Evolutionary conservation across 2,113 vertebrate genomes (phyloP), one percentile per base, ranked within the genome.

Genomic region (Hymenochirus boettgeri): DNA sequence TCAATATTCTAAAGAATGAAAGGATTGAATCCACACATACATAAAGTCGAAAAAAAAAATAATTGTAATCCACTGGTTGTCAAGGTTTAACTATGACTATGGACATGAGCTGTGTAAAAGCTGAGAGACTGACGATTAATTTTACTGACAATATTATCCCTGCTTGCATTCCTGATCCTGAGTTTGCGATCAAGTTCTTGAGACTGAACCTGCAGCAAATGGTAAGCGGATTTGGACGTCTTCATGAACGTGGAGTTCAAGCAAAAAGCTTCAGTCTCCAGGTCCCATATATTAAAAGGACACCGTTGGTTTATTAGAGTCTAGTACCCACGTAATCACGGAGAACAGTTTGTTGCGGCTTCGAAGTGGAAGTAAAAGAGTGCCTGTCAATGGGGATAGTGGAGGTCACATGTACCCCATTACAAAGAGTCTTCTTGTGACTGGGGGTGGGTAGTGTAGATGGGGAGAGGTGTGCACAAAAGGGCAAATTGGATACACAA

Each of bases 401-500:
- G 96, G 0, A 94, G 96, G 0, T 95, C 96, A 0, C 96, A 99
- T 0, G 92, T 99, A 62, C 98, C 96, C 0, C 71, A 19, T 1
- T 96, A 87, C 35, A 75, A 46, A 29, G 31, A 74, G 60, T 96
- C 93, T 2, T 89, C 98, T 91, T 2, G 62, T 95, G 57, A 97
- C 96, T 0, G 96, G 96, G 1, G 79, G n/a, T n/a, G n/a, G n/a
- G n/a, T 99, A 1, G 91, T 98, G n/a, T 71, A 98, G 95, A 81
- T 97, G 95, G 96, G 96, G 96, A 0, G 95, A 99, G 96, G 1
- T 98, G 95, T 3, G 94, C 94, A 0, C 86, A 79, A n/a, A 82
- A 85, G 50, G 92, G 90, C 1, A 99, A 97, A 72, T 99, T 0
- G 96, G 96, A 1, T 99, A 99, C 74, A 97, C 95, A 1, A 92